These are phyloP conservation scores for Cepphus grylle DNA, from an alignment of 2,113 vertebrate species.

Conservation along the genomic window DNA sequence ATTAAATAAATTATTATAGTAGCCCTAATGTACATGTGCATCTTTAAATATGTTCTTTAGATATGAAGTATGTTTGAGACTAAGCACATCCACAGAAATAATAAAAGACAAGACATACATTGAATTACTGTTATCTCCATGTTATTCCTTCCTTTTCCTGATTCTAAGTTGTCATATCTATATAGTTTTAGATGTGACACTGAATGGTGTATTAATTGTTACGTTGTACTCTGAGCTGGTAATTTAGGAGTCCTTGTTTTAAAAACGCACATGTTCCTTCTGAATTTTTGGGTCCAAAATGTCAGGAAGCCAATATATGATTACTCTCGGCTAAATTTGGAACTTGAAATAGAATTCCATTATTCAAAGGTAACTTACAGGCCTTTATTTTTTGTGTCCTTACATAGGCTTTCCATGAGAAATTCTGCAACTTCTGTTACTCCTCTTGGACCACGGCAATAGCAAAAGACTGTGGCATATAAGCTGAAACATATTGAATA, in stretches of 20 bases:
- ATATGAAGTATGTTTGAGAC: background rate
- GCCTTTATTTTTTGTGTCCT: background rate
- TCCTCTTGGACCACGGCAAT: background rate
- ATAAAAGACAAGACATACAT: background rate
- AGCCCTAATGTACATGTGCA: background rate
- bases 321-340: background rate
- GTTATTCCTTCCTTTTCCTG: background rate
- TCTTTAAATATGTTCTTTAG: background rate
- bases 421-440: background rate
- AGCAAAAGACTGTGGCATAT: background rate
- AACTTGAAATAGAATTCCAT: background rate
- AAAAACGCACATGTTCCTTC: background rate
- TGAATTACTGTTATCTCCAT: background rate
- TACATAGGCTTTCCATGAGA: background rate
- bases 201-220: background rate
- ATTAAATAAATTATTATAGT: background rate
- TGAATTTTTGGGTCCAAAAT: background rate
- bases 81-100: background rate
- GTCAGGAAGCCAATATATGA: background rate
- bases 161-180: background rate
- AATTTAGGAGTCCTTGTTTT: background rate
- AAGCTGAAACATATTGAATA: background rate
- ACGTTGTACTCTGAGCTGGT: background rate
- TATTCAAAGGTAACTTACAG: fast-evolving
- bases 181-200: background rate